phyloP scores from a whole-genome alignment of 2,888 invertebrate genomes.

The Arrhopalites spinosus region DNA sequence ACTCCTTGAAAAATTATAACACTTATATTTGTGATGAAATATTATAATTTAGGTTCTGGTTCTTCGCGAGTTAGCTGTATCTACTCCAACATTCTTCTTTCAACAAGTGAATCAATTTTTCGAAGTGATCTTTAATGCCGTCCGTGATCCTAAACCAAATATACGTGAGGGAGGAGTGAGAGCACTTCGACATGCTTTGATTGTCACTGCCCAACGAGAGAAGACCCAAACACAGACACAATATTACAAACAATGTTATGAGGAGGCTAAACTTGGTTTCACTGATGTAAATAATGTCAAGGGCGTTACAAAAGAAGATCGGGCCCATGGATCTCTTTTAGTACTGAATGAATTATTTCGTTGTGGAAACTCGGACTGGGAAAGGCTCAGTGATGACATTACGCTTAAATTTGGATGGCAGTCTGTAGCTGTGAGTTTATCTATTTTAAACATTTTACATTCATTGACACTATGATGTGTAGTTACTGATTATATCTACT shows the following conservation, averaged over 20 bases:
- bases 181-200: slow-evolving; percentile 90
- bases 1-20: no score
- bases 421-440: no score
- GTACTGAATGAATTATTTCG: slow-evolving; percentile 92
- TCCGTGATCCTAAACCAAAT: slow-evolving; percentile 86
- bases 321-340: slow-evolving; percentile 88
- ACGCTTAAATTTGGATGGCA: slow-evolving; percentile 63
- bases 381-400: slow-evolving; percentile 75
- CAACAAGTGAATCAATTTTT: slow-evolving; percentile 92
- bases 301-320: slow-evolving; percentile 83
- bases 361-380: slow-evolving; percentile 87
- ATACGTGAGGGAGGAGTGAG: slow-evolving; percentile 92
- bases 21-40: no score
- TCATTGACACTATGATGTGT: no score
- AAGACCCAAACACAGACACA: slow-evolving; percentile 77
- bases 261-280: slow-evolving; percentile 82
- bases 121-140: slow-evolving; percentile 88
- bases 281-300: slow-evolving; percentile 74
- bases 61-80: slow-evolving; percentile 88
- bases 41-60: slow-evolving; percentile 68
- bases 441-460: no score
- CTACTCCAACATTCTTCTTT: slow-evolving; percentile 96
- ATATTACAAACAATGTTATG: slow-evolving; percentile 89
- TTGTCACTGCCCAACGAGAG: slow-evolving; percentile 94
- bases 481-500: no score